Conservation (phyloP, 2,888 invertebrate species). For the Meandrusa payeni region DNA sequence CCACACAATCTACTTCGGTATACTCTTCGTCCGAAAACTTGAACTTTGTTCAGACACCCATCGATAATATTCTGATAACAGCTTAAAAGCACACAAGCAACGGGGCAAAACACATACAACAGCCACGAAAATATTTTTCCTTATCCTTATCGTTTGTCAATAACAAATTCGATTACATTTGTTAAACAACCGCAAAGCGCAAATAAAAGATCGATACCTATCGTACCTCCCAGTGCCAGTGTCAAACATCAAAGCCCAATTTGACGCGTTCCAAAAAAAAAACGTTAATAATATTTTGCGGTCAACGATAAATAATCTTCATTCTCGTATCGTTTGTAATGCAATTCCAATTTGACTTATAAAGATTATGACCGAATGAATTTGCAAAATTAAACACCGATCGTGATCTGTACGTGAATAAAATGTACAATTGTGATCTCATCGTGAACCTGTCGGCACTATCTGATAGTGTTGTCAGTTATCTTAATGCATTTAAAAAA, state of each 20-base stretch:
- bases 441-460: conserved; percentile 6
- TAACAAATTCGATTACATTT: not conserved
- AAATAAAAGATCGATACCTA: conserved; percentile 6
- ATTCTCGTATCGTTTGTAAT: conserved; percentile 14
- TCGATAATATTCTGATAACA: too few species aligned
- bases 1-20: too few species aligned
- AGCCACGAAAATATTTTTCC: too few species aligned
- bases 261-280: conserved; percentile 4
- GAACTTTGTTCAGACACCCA: too few species aligned
- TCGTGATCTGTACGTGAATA: too few species aligned
- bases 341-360: conserved; percentile 17
- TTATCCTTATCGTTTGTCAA: not conserved
- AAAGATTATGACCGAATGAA: conserved; percentile 16
- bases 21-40: too few species aligned
- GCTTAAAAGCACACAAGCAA: too few species aligned
- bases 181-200: not conserved
- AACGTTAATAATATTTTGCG: conserved; percentile 6
- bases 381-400: conserved; percentile 12
- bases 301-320: conserved; percentile 4
- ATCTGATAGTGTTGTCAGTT: too few species aligned
- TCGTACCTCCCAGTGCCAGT: conserved; percentile 1
- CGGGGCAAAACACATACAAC: too few species aligned
- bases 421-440: not conserved
- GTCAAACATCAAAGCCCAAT: not conserved
- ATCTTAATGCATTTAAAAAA: too few species aligned